Percentiles rank a stretch among this genome's conserved stretches.
These are phyloP conservation scores for Poecilus cupreus DNA, from an alignment of 2,888 invertebrate genomes.

Conservation along the genomic window DNA sequence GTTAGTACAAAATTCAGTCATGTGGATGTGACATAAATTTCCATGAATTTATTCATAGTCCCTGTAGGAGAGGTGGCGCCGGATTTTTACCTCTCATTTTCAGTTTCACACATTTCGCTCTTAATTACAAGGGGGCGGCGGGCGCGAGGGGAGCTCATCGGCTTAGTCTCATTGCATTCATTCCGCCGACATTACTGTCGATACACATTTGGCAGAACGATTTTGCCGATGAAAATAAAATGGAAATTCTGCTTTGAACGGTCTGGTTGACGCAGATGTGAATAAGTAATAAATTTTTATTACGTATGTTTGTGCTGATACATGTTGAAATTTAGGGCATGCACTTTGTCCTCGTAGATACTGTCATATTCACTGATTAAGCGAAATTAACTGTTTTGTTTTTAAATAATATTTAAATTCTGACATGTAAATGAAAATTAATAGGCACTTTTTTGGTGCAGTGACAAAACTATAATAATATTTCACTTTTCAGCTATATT, in stretches of 20 bases:
- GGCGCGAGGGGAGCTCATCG: not conserved
- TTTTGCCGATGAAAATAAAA: slow-evolving; percentile 35
- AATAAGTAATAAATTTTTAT: slow-evolving; percentile 26
- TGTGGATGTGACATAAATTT: slow-evolving; percentile 8
- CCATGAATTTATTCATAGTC: slow-evolving; percentile 4
- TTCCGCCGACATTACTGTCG: not conserved
- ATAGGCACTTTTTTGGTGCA: not conserved
- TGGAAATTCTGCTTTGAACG: slow-evolving; percentile 8
- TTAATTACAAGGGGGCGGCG: not conserved
- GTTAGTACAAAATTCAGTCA: not conserved
- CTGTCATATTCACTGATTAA: slow-evolving; percentile 4
- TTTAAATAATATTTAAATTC: slow-evolving; percentile 1
- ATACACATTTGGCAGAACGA: slow-evolving; percentile 8
- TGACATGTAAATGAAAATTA: slow-evolving; percentile 1
- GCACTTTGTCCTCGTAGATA: not conserved
- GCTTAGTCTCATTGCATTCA: slow-evolving; percentile 5
- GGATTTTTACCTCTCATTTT: not conserved
- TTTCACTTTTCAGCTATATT: not conserved
- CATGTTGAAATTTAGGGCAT: not conserved
- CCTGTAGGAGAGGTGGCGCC: not conserved
- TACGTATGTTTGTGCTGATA: slow-evolving; percentile 3
- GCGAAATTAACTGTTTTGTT: not conserved
- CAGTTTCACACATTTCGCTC: not conserved
- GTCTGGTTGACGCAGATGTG: not conserved
- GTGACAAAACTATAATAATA: not conserved